Percentiles rank a stretch among this genome's conserved stretches.
Evolutionary conservation across 2,888 invertebrate genomes (phyloP).

Genomic region (Dynastes hyllus): DNA sequence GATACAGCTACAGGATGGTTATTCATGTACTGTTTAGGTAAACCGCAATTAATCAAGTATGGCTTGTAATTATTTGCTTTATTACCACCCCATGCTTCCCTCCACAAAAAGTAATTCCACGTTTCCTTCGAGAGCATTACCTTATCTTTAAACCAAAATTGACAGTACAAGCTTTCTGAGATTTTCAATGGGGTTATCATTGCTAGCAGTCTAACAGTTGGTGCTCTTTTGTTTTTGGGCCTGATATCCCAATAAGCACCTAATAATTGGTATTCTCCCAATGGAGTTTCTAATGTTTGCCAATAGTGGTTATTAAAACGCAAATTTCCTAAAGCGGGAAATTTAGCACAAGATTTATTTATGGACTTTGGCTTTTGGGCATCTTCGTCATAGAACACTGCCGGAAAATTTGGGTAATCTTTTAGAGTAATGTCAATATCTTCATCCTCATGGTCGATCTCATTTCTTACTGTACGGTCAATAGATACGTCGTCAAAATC

Average conservation of each 20-base stretch:
- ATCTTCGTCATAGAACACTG: conserved; percentile 85
- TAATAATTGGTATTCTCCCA: conserved; percentile 91
- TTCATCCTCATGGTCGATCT: not conserved
- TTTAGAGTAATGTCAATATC: conserved; percentile 1
- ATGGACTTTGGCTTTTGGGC: conserved; percentile 82
- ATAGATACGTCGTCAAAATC: too few species aligned
- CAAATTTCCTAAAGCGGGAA: conserved; percentile 91
- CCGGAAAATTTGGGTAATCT: conserved; percentile 70
- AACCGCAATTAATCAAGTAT: conserved; percentile 87
- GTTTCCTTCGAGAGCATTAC: conserved; percentile 87
- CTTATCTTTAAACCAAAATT: conserved; percentile 90
- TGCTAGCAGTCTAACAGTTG: conserved; percentile 85
- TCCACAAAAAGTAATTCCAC: conserved; percentile 96
- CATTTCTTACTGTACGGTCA: too few species aligned
- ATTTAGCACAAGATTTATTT: conserved; percentile 86
- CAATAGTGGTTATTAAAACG: conserved; percentile 96
- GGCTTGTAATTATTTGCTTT: conserved; percentile 89
- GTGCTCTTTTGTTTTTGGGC: conserved; percentile 84
- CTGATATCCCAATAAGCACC: conserved; percentile 93
- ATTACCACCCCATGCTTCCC: conserved; percentile 95
- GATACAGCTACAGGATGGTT: conserved; percentile 85
- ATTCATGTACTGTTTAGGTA: conserved; percentile 80
- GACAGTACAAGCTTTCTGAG: conserved; percentile 86
- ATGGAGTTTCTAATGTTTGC: conserved; percentile 87
- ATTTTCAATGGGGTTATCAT: conserved; percentile 95